A percentile compares a stretch with the other conserved stretches of the same genome.
Evolutionary conservation across 2,888 invertebrate species (phyloP).

Genomic region (Agrotis exclamationis): DNA sequence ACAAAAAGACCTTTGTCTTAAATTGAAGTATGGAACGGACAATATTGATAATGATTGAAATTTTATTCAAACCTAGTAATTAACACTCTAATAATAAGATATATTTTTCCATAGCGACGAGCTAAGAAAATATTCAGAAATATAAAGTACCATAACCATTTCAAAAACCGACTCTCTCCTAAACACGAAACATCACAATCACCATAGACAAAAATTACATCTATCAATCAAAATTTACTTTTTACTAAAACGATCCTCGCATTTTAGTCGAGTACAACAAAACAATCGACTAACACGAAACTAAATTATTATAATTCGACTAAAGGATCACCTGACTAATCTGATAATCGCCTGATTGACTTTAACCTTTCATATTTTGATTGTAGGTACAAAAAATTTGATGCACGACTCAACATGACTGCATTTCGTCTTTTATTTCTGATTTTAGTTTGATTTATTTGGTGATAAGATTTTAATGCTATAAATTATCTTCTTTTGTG

Average conservation of each 20-base stretch:
- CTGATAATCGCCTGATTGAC: constrained; percentile 77
- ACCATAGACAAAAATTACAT: constrained; percentile 57
- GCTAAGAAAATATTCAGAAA: too few species aligned
- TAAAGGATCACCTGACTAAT: constrained; percentile 77
- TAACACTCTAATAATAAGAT: background rate
- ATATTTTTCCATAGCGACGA: background rate
- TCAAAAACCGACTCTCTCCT: constrained; percentile 21
- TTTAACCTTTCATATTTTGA: constrained; percentile 70
- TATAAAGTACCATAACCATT: background rate
- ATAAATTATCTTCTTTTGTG: constrained; percentile 7
- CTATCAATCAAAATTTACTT: constrained; percentile 72
- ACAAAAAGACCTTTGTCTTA: too few species aligned
- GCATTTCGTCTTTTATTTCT: constrained; percentile 46
- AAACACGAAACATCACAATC: constrained; percentile 29
- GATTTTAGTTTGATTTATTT: constrained; percentile 49
- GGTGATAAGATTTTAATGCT: constrained; percentile 25
- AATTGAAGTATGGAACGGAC: background rate
- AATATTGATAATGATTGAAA: background rate
- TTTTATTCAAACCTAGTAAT: background rate
- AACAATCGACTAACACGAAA: constrained; percentile 64
- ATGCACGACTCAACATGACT: constrained; percentile 65
- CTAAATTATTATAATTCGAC: constrained; percentile 81
- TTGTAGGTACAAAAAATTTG: constrained; percentile 49
- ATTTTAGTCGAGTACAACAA: constrained; percentile 65
- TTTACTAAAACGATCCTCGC: constrained; percentile 60